A percentile compares a stretch with the other conserved stretches of the same genome.
These are phyloP conservation scores for Smithornis capensis DNA, from an alignment of 2,113 vertebrate species.

Conservation along the genomic window DNA sequence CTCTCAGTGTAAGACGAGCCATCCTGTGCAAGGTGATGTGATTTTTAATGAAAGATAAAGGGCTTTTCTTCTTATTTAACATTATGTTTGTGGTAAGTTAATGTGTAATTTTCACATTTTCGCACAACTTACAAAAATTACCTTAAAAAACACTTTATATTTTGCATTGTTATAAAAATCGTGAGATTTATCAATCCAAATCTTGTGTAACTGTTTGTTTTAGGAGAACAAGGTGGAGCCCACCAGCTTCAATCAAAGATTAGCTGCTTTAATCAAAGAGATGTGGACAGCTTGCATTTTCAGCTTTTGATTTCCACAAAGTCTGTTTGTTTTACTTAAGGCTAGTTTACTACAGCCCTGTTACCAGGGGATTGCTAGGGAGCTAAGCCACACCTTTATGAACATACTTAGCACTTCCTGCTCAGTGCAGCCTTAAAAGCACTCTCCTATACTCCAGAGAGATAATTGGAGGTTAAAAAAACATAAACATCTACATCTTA, in stretches of 20 bases:
- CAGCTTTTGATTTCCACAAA: conserved; percentile 45
- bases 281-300: background rate
- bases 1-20: background rate
- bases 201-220: background rate
- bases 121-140: background rate
- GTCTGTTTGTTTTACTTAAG: conserved; percentile 61
- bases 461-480: background rate
- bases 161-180: background rate
- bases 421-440: background rate
- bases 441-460: background rate
- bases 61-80: background rate
- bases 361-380: conserved; percentile 53
- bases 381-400: conserved; percentile 60
- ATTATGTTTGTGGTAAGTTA: background rate
- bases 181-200: background rate
- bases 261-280: conserved; percentile 1
- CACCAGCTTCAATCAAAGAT: background rate
- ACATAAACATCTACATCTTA: background rate
- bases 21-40: background rate
- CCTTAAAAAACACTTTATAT: background rate
- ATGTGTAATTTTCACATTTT: background rate
- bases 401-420: conserved; percentile 31
- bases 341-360: background rate
- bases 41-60: background rate
- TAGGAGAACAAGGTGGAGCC: background rate